Percentiles rank a stretch among this genome's conserved stretches.
Evolutionary conservation across 2,888 invertebrate genomes (phyloP).

Genomic region (Nomada goodeniana): DNA sequence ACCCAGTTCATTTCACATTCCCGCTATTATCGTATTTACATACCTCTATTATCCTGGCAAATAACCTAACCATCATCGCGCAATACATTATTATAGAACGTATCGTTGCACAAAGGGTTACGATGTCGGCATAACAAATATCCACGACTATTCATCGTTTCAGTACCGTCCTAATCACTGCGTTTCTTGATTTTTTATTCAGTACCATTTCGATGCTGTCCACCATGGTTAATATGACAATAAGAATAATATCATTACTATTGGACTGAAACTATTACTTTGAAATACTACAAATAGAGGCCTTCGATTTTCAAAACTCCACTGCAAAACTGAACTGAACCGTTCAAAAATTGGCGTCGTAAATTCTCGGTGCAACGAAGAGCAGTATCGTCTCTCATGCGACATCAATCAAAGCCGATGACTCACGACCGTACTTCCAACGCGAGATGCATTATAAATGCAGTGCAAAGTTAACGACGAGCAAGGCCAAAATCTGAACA

Average conservation of each 20-base stretch:
- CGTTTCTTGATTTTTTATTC: neutral
- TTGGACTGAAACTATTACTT: neutral
- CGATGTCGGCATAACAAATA: conserved; percentile 14
- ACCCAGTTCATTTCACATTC: conserved; percentile 26
- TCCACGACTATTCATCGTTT: conserved; percentile 25
- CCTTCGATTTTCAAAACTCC: neutral
- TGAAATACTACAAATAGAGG: neutral
- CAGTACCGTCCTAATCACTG: conserved; percentile 13
- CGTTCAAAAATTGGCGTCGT: neutral
- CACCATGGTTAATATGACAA: neutral
- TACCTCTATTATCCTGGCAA: conserved; percentile 18
- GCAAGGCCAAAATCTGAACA: conserved; percentile 13
- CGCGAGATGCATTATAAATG: conserved; percentile 4
- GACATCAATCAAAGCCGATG: conserved; percentile 23
- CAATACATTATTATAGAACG: conserved; percentile 42
- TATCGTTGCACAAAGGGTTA: conserved; percentile 47
- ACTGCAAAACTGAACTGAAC: neutral
- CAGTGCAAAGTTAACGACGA: neutral
- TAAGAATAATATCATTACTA: neutral
- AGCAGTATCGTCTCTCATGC: neutral
- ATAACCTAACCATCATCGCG: conserved; percentile 40
- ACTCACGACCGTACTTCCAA: conserved; percentile 9
- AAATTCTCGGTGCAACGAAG: conserved; percentile 6
- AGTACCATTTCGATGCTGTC: neutral
- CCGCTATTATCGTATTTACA: conserved; percentile 27